These are phyloP conservation scores for Cygnus buccinator DNA, from an alignment of 2,113 vertebrate species.

Conservation along the genomic window DNA sequence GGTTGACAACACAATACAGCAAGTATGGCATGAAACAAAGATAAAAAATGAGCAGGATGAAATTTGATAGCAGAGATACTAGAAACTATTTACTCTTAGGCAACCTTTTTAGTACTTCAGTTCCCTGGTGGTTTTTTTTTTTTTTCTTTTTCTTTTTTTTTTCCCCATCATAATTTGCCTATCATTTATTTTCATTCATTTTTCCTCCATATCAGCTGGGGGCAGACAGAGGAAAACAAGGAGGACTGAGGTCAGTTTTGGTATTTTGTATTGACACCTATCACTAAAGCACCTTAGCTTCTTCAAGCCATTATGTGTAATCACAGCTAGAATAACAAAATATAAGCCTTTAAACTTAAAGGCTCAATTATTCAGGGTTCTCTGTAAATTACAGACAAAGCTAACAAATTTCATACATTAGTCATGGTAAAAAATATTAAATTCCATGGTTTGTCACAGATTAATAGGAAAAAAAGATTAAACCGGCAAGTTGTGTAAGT, in stretches of 20 bases:
- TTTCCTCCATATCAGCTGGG: background rate
- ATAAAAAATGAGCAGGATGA: background rate
- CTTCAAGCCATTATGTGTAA: slow-evolving; percentile 34
- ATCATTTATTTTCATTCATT: background rate
- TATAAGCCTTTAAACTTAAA: slow-evolving; percentile 63
- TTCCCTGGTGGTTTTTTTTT: background rate
- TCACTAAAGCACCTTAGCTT: slow-evolving; percentile 36
- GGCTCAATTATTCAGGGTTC: slow-evolving; percentile 50
- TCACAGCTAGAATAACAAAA: slow-evolving; percentile 60
- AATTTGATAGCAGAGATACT: background rate
- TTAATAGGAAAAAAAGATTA: slow-evolving; percentile 68
- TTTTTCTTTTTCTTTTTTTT: rapidly evolving
- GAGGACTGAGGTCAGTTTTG: background rate
- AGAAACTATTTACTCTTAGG: background rate
- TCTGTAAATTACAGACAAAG: slow-evolving; percentile 70
- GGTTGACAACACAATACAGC: background rate
- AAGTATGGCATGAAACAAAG: background rate
- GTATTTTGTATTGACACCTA: slow-evolving; percentile 18
- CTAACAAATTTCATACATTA: slow-evolving; percentile 73
- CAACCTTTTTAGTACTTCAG: background rate
- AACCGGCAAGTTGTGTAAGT: slow-evolving; percentile 42
- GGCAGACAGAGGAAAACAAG: background rate
- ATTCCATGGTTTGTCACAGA: slow-evolving; percentile 72
- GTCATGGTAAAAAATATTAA: slow-evolving; percentile 71
- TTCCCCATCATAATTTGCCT: background rate